Evolutionary conservation across 1,140 invertebrate genomes (phyloP).

Genomic region (Brachionus rotundiformis): DNA sequence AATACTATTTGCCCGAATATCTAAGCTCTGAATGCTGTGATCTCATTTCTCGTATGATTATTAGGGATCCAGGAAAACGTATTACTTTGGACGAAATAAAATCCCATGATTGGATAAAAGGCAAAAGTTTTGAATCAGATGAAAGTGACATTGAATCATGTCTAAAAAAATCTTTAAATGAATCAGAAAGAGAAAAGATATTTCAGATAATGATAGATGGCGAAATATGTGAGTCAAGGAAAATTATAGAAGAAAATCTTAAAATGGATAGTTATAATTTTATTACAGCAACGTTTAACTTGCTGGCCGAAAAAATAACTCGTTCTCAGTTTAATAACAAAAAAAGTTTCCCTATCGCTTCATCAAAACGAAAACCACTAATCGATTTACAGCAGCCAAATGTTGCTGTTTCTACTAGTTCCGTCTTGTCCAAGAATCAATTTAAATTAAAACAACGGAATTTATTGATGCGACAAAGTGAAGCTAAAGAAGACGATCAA

Average conservation of each 20-base stretch:
- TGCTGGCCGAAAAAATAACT: constrained; percentile 76
- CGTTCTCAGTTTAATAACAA: not conserved
- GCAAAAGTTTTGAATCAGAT: constrained; percentile 65
- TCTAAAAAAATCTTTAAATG: not conserved
- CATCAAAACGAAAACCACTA: not conserved
- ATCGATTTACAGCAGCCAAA: not conserved
- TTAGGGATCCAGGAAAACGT: constrained; percentile 84
- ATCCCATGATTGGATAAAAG: constrained; percentile 76
- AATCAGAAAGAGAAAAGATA: constrained; percentile 70
- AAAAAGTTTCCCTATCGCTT: not conserved
- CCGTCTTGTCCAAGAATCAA: constrained; percentile 38
- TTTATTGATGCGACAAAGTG: constrained; percentile 17
- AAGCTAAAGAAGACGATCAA: constrained; percentile 34
- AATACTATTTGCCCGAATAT: constrained; percentile 86
- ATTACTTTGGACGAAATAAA: constrained; percentile 85
- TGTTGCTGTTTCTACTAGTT: not conserved
- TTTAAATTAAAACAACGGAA: constrained; percentile 9
- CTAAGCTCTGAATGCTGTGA: constrained; percentile 82
- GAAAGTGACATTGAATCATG: constrained; percentile 62
- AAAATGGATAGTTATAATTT: constrained; percentile 81
- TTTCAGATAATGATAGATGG: constrained; percentile 94
- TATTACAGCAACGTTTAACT: constrained; percentile 95
- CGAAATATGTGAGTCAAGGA: constrained; percentile 85
- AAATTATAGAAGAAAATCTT: constrained; percentile 78
- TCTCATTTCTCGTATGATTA: constrained; percentile 86